Conservation (phyloP, 2,113 vertebrate species). For the Xyliphius kryptos region DNA sequence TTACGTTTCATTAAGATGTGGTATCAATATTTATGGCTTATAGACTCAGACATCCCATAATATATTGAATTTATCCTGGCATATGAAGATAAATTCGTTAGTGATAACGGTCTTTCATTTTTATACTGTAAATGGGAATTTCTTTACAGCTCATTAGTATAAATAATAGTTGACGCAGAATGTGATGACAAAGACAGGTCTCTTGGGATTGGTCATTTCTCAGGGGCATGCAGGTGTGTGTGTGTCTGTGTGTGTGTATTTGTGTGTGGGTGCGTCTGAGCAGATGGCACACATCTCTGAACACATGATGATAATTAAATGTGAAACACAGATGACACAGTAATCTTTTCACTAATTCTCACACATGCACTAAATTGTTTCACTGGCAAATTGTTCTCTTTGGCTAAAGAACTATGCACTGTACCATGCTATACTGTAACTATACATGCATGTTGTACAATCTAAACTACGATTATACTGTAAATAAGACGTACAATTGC, state of each 20-base stretch:
- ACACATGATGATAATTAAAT: slow-evolving; percentile 65
- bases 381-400: not conserved
- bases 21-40: too few species aligned
- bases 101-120: too few species aligned
- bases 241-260: slow-evolving; percentile 14
- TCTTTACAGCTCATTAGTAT: slow-evolving; percentile 36
- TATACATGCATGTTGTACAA: too few species aligned
- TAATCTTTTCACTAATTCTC: slow-evolving; percentile 43
- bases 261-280: slow-evolving; percentile 52
- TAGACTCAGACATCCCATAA: too few species aligned
- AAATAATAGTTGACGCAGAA: slow-evolving; percentile 44
- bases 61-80: too few species aligned
- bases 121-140: not conserved
- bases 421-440: not conserved
- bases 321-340: slow-evolving; percentile 66
- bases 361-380: slow-evolving; percentile 1
- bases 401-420: not conserved
- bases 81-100: too few species aligned
- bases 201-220: slow-evolving; percentile 59
- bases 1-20: too few species aligned
- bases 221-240: slow-evolving; percentile 47
- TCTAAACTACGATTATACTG: too few species aligned
- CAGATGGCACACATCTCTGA: slow-evolving; percentile 47
- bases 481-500: too few species aligned
- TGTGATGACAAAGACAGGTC: slow-evolving; percentile 46